Evolutionary conservation across 2,113 vertebrate species (phyloP).

Genomic region (Thermophis baileyi): DNA sequence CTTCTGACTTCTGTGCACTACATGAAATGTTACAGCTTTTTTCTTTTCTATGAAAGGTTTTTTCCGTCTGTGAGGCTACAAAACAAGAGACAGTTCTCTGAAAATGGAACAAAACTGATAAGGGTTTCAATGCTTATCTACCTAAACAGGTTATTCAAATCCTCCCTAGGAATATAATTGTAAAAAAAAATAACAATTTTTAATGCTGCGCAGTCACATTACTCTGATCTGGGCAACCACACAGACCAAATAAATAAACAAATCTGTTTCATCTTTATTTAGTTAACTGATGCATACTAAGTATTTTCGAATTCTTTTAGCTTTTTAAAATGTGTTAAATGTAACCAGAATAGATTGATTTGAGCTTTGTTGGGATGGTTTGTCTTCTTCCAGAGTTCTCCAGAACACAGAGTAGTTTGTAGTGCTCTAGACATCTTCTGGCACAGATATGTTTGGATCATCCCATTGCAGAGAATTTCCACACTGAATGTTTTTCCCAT

Average conservation of each 20-base stretch:
- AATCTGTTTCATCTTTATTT: neutral
- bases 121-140: neutral
- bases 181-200: neutral
- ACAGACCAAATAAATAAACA: neutral
- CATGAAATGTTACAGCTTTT: conserved; percentile 91
- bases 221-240: neutral
- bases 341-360: neutral
- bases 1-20: conserved; percentile 94
- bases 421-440: neutral
- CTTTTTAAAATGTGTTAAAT: neutral
- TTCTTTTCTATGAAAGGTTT: conserved; percentile 97
- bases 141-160: neutral
- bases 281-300: neutral
- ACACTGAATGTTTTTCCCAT: neutral
- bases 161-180: neutral
- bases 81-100: conserved; percentile 12
- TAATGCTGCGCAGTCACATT: neutral
- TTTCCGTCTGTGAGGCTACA: conserved; percentile 92
- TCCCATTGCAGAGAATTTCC: neutral
- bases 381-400: neutral
- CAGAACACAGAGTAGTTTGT: neutral
- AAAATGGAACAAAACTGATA: neutral
- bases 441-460: neutral
- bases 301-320: neutral
- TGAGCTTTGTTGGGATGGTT: neutral